Conservation (phyloP, 2,797 vertebrate species). For the Phataginus tricuspis region DNA sequence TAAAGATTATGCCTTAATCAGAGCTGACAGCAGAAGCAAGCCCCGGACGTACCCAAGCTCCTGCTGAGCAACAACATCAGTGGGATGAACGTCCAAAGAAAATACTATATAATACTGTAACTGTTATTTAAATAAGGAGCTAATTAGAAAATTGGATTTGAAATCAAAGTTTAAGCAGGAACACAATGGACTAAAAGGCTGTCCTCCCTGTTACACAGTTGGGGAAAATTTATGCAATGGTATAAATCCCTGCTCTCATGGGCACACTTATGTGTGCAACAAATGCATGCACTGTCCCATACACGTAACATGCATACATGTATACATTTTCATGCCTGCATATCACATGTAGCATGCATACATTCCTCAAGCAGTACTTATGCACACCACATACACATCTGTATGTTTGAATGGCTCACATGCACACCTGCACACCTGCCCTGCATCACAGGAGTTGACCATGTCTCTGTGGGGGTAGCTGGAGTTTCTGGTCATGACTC, state of each 20-base stretch:
- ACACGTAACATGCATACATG: not conserved
- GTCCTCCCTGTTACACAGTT: not conserved
- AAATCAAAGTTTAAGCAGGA: constrained; percentile 3
- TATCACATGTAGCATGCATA: too few species aligned
- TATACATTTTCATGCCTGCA: not conserved
- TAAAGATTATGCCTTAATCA: not conserved
- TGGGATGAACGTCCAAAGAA: not conserved
- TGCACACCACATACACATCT: accelerated
- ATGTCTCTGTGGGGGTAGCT: not conserved
- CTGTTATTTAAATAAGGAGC: not conserved
- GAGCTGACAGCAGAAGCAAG: not conserved
- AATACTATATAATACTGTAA: not conserved
- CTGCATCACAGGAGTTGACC: not conserved
- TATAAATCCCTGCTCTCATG: not conserved
- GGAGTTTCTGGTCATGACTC: not conserved
- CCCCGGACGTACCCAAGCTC: not conserved
- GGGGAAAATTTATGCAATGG: not conserved
- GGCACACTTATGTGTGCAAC: too few species aligned
- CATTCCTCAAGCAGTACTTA: not conserved
- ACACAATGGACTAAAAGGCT: not conserved
- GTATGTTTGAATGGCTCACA: not conserved
- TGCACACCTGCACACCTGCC: not conserved
- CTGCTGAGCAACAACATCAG: not conserved
- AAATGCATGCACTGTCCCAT: not conserved
- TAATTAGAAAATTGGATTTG: constrained; percentile 47